Evolutionary conservation across 2,888 invertebrate genomes (phyloP), one percentile per base, ranked within the genome.

Genomic region (Hydraecia micacea): DNA sequence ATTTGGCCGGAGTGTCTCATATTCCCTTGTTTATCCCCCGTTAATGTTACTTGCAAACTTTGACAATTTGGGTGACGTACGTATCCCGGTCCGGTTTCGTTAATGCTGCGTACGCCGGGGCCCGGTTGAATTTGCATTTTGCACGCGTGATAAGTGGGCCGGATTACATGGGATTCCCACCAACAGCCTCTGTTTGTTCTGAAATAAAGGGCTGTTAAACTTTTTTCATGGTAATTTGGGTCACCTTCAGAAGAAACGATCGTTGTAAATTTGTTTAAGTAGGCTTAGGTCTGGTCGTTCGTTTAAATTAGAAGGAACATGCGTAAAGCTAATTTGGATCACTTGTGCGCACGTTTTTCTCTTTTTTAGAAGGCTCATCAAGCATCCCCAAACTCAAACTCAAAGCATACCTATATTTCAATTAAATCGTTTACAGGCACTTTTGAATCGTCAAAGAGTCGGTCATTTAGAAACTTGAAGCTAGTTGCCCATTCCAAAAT

Each of bases 141-240:
- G 96, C 96, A 96, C 96, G 95, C 95, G 97, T 97, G 97, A 97
- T 97, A 97, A 96, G 97, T 97, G 96, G 93, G 89, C 92, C 86
- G 97, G 97, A 97, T 97, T 97, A 97, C 95, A 95, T 92, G 93
- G 96, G 96, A 95, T 96, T 95, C 94, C 93, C 93, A 93, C 95
- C 95, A 95, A 94, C 95, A 94, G 95, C 95, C 96, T 95, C 95
- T 95, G 96, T 96, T 96, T 96, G 95, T 93, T 92, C 96, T 95
- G 95, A 96, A 96, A 96, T 96, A 96, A 96, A 96, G 96, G 96
- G 96, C 95, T 95, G 95, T 96, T 96, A 95, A 96, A 96, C 94
- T 95, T 96, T 95, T 96, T 96, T 96, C 95, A 95, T 95, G 95
- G 95, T 94, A 96, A 97, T 97, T 96, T 96, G 96, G 96, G 96